Conservation (phyloP, 1,140 invertebrate species). For the Drosophila willistoni region DNA sequence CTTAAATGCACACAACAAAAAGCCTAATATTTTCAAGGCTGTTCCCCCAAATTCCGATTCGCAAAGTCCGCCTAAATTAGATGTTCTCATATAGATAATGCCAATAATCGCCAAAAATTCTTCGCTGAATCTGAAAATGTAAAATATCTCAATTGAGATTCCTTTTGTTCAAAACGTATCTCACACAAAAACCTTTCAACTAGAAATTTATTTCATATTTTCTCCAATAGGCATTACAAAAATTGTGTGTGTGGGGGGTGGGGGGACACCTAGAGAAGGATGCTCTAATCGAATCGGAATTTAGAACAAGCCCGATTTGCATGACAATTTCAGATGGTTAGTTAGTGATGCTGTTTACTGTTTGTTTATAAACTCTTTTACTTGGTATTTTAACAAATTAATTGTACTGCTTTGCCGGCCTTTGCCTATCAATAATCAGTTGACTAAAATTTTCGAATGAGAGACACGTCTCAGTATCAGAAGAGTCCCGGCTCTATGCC, state of each 20-base stretch:
- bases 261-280: neutral
- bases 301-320: conserved; percentile 29
- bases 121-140: neutral
- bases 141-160: neutral
- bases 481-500: conserved; percentile 21
- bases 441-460: neutral
- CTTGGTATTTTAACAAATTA: conserved; percentile 71
- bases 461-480: neutral
- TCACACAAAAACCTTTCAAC: neutral
- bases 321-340: conserved; percentile 43
- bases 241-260: neutral
- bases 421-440: conserved; percentile 10
- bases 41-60: neutral
- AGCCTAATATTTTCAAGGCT: conserved; percentile 60
- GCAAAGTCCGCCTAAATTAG: neutral
- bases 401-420: conserved; percentile 25
- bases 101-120: neutral
- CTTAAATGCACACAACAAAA: conserved; percentile 72
- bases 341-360: conserved; percentile 38
- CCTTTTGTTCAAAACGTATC: neutral
- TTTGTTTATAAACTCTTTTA: conserved; percentile 74
- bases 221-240: conserved; percentile 3
- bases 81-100: neutral
- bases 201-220: conserved; percentile 1
- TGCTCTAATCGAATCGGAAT: conserved; percentile 7